Evolutionary conservation across 2,113 vertebrate species (phyloP).

Genomic region (Pelvicachromis taeniatus): DNA sequence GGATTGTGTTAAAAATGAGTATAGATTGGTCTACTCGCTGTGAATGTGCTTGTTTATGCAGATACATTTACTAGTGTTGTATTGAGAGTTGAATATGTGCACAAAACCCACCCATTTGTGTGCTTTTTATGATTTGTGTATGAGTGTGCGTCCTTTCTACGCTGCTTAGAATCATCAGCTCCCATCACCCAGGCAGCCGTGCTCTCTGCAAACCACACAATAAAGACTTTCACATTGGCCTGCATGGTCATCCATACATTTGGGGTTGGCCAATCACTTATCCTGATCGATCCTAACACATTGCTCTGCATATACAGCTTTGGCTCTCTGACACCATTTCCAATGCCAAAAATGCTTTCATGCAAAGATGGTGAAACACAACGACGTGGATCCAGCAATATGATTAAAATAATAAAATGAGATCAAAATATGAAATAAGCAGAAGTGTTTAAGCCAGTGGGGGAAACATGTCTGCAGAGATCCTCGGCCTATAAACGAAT

Average conservation of each 20-base stretch:
- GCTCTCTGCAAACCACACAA: rapidly evolving
- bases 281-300: rapidly evolving
- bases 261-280: neutral
- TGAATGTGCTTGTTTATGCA: neutral
- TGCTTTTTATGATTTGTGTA: neutral
- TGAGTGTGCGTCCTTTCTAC: neutral
- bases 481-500: constrained; percentile 7
- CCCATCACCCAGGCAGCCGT: neutral
- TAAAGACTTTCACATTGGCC: neutral
- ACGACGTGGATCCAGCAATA: neutral
- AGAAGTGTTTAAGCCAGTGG: neutral
- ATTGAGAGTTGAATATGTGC: neutral
- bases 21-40: too few relatives aligned
- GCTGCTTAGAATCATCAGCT: neutral
- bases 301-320: rapidly evolving
- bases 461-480: neutral
- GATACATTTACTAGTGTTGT: neutral
- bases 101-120: neutral
- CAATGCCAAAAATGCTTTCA: neutral
- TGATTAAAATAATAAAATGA: neutral
- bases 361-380: neutral
- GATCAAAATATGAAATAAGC: too few relatives aligned
- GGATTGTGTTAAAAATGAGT: neutral
- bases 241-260: neutral
- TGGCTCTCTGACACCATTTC: neutral